These are phyloP conservation scores for Orius insidiosus DNA, from an alignment of 1,140 invertebrate species.

Conservation along the genomic window DNA sequence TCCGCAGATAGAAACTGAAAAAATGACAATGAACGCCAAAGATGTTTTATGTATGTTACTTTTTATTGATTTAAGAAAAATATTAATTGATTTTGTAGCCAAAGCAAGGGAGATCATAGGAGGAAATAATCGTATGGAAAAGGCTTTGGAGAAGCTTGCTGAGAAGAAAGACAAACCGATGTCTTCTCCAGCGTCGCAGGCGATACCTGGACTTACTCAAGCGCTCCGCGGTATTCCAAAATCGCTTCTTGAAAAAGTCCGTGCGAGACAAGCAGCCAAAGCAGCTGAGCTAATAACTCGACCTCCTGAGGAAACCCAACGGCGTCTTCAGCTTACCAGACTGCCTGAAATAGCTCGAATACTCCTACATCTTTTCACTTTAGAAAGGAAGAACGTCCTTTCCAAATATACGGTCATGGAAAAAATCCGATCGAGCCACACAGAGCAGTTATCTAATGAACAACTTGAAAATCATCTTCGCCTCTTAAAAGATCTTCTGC, in stretches of 20 bases:
- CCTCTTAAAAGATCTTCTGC: conserved; percentile 1
- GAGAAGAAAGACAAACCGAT: conserved; percentile 17
- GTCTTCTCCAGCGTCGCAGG: conserved; percentile 24
- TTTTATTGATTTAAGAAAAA: conserved; percentile 15
- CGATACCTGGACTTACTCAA: conserved; percentile 26
- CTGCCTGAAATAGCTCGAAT: conserved; percentile 70
- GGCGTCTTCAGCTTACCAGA: conserved; percentile 49
- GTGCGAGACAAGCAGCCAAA: conserved; percentile 77
- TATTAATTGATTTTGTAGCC: conserved; percentile 25
- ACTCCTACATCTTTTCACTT: conserved; percentile 66
- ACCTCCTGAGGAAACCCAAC: conserved; percentile 53
- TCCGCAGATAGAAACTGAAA: conserved; percentile 47
- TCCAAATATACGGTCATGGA: conserved; percentile 52
- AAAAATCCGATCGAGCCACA: conserved; percentile 63
- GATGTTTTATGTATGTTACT: conserved; percentile 49
- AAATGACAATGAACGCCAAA: conserved; percentile 47
- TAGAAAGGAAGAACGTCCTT: conserved; percentile 70
- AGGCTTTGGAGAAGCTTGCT: conserved; percentile 30
- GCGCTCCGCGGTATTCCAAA: conserved; percentile 64
- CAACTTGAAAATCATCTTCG: conserved; percentile 10
- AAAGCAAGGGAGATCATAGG: conserved; percentile 53
- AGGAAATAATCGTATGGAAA: conserved; percentile 58
- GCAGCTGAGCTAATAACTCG: conserved; percentile 66
- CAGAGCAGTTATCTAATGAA: conserved; percentile 41
- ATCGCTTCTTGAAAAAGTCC: conserved; percentile 67